Conservation (phyloP, 2,888 invertebrate genomes). For the Lacanobia wlatinum region DNA sequence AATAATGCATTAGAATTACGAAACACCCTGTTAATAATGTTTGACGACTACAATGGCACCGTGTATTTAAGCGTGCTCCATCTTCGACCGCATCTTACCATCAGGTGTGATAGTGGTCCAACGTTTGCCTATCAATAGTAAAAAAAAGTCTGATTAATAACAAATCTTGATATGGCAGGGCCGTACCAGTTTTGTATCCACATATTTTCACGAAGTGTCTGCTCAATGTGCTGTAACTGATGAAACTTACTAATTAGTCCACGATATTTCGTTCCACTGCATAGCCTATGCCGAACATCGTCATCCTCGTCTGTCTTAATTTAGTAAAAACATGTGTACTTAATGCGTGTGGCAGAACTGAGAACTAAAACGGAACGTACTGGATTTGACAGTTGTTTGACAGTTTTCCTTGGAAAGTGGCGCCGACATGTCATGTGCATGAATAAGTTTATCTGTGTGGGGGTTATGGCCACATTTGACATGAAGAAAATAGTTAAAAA, state of each 20-base stretch:
- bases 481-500: slow-evolving; percentile 26
- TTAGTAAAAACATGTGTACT: slow-evolving; percentile 5
- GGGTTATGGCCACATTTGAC: background rate
- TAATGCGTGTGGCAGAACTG: background rate
- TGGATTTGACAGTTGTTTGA: slow-evolving; percentile 5
- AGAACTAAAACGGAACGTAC: slow-evolving; percentile 32
- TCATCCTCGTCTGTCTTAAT: slow-evolving; percentile 21
- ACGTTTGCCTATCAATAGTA: too few relatives aligned
- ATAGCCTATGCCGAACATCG: slow-evolving; percentile 19
- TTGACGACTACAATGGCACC: too few relatives aligned
- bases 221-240: slow-evolving; percentile 22
- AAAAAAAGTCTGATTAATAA: too few relatives aligned
- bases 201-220: slow-evolving; percentile 19
- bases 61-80: too few relatives aligned
- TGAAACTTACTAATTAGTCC: slow-evolving; percentile 53
- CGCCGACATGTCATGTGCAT: background rate
- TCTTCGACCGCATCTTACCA: too few relatives aligned
- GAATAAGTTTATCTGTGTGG: slow-evolving; percentile 8
- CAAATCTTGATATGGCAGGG: background rate
- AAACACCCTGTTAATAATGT: too few relatives aligned
- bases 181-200: slow-evolving; percentile 3
- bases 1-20: too few relatives aligned
- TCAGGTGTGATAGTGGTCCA: too few relatives aligned
- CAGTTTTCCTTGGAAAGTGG: slow-evolving; percentile 13
- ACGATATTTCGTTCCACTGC: slow-evolving; percentile 27